phyloP scores from a whole-genome alignment of 2,888 invertebrate genomes.

The Hymenopus coronatus region DNA sequence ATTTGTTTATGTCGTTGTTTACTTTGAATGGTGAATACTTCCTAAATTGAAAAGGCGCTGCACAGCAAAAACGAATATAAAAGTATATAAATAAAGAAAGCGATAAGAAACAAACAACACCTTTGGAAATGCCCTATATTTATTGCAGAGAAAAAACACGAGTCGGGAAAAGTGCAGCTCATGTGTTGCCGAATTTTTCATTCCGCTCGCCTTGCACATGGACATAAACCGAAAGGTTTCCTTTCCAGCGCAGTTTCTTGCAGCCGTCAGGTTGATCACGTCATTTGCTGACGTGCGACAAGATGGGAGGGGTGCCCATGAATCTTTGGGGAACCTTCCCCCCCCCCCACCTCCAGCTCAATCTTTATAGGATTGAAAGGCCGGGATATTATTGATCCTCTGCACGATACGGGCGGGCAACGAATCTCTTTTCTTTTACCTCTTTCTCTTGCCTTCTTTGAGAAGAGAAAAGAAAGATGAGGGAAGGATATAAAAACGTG shows the following conservation, averaged over 20 bases:
- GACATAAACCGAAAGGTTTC: background rate
- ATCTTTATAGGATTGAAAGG: constrained; percentile 19
- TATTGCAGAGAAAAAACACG: background rate
- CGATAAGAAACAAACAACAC: no score
- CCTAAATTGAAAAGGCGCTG: no score
- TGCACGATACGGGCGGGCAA: background rate
- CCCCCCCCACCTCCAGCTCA: background rate
- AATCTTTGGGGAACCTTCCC: background rate
- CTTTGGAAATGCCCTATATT: background rate
- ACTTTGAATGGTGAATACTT: no score
- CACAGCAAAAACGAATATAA: no score
- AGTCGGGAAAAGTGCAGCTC: background rate
- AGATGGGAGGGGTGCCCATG: background rate
- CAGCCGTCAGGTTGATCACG: constrained; percentile 27
- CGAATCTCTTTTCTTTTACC: background rate
- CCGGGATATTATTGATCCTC: constrained; percentile 1
- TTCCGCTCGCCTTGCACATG: background rate
- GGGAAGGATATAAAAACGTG: background rate
- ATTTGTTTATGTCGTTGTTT: no score
- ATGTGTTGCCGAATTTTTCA: background rate
- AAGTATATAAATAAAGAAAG: no score
- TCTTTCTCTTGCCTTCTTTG: background rate
- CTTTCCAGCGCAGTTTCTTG: background rate
- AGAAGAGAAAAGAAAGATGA: background rate
- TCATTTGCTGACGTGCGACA: constrained; percentile 24